These are phyloP conservation scores for Lacerta bilineata DNA, from an alignment of 2,797 vertebrate species.

Conservation along the genomic window DNA sequence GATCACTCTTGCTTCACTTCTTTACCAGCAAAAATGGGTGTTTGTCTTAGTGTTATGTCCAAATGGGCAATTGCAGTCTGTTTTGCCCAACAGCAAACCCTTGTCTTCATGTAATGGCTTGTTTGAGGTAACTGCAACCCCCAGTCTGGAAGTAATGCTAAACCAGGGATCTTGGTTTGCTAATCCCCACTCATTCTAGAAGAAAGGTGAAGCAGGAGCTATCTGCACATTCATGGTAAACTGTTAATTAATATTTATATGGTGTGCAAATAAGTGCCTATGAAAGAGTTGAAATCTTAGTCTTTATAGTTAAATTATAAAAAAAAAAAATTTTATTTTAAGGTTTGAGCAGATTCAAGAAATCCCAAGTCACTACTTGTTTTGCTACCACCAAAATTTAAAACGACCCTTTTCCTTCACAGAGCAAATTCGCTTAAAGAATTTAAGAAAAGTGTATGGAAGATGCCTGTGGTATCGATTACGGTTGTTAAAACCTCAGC, in stretches of 20 bases:
- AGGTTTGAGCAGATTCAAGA: slow-evolving; percentile 4
- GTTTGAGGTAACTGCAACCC: background rate
- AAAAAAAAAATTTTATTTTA: background rate
- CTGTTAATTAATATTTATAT: no score
- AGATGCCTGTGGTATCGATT: slow-evolving; percentile 98
- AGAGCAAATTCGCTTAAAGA: slow-evolving; percentile 98
- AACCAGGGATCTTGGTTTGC: background rate
- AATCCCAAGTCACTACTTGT: background rate
- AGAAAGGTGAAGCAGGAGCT: no score
- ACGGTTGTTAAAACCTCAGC: slow-evolving; percentile 93
- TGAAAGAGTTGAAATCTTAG: background rate
- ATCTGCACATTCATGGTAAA: no score
- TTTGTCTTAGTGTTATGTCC: no score
- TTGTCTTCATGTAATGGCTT: no score
- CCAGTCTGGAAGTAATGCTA: background rate
- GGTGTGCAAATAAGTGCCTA: background rate
- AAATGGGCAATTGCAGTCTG: no score
- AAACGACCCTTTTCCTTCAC: slow-evolving; percentile 54
- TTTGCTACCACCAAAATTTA: slow-evolving; percentile 12
- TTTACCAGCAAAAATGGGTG: background rate
- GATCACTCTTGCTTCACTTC: background rate
- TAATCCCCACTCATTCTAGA: no score
- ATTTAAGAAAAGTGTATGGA: slow-evolving; percentile 94
- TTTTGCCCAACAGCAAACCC: no score
- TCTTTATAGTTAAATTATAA: background rate